Percentiles rank a stretch among this genome's conserved stretches.
Conservation (phyloP, 2,888 invertebrate species). For the Cheiracanthium punctorium region DNA sequence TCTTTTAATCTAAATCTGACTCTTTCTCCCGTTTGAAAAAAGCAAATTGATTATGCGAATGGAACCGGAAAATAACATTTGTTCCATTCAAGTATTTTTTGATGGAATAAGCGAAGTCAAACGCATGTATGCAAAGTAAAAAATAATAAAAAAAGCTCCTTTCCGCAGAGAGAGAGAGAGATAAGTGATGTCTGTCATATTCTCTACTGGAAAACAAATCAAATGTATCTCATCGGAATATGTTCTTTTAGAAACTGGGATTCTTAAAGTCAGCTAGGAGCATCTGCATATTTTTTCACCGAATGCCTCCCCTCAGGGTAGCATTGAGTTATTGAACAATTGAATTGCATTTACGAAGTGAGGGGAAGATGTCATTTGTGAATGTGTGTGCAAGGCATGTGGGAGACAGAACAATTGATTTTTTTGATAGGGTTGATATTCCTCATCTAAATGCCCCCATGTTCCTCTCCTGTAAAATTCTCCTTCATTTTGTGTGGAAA, state of each 20-base stretch:
- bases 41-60: slow-evolving; percentile 68
- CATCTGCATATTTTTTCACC: slow-evolving; percentile 63
- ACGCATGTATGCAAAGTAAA: slow-evolving; percentile 42
- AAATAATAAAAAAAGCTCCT: slow-evolving; percentile 36
- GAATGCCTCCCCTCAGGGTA: slow-evolving; percentile 50
- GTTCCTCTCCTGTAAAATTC: too few relatives aligned
- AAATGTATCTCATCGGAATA: slow-evolving; percentile 65
- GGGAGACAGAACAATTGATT: slow-evolving; percentile 62
- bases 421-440: background rate
- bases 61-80: slow-evolving; percentile 67
- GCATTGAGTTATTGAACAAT: slow-evolving; percentile 66
- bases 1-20: slow-evolving; percentile 32
- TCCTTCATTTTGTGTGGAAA: too few relatives aligned
- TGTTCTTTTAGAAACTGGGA: slow-evolving; percentile 43
- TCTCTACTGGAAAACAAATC: slow-evolving; percentile 65
- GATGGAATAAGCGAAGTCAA: slow-evolving; percentile 62
- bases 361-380: slow-evolving; percentile 60
- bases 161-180: background rate
- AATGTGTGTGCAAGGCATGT: background rate
- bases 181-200: slow-evolving; percentile 66
- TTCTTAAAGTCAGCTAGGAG: slow-evolving; percentile 54
- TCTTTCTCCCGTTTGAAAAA: slow-evolving; percentile 25
- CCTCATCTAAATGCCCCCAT: background rate
- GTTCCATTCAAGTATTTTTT: slow-evolving; percentile 62
- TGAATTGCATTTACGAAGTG: slow-evolving; percentile 56